phyloP scores from a whole-genome alignment of 2,888 invertebrate species.

The Rhodophaea formosa region DNA sequence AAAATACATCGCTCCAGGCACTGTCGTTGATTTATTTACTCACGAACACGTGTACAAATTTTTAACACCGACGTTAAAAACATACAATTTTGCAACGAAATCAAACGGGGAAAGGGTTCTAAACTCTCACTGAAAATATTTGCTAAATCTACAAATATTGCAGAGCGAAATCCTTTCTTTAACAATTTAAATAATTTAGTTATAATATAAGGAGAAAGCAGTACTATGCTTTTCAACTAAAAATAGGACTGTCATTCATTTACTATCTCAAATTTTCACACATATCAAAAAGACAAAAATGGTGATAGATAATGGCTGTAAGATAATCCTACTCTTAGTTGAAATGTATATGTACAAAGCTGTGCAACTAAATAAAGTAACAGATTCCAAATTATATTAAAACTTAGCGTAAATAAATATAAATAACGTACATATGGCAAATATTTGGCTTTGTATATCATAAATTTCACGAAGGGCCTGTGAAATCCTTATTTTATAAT shows the following conservation, averaged over 20 bases:
- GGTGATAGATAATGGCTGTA: no score
- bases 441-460: slow-evolving; percentile 76
- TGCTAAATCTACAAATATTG: slow-evolving; percentile 67
- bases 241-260: no score
- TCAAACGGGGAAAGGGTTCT: slow-evolving; percentile 46
- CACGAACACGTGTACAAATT: slow-evolving; percentile 40
- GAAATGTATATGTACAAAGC: slow-evolving; percentile 8
- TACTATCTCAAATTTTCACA: no score
- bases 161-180: slow-evolving; percentile 64
- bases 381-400: slow-evolving; percentile 54
- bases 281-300: no score
- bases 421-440: slow-evolving; percentile 76
- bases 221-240: no score
- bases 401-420: slow-evolving; percentile 64
- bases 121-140: slow-evolving; percentile 70
- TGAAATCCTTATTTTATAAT: slow-evolving; percentile 21
- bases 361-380: slow-evolving; percentile 36
- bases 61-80: slow-evolving; percentile 46
- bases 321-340: no score
- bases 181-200: slow-evolving; percentile 30
- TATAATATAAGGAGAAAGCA: background rate
- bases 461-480: slow-evolving; percentile 51
- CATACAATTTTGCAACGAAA: slow-evolving; percentile 48
- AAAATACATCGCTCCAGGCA: slow-evolving; percentile 70
- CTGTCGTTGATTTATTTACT: slow-evolving; percentile 54